A percentile compares a stretch with the other conserved stretches of the same genome.
phyloP scores from a whole-genome alignment of 2,888 invertebrate species.

The Clunio marinus region DNA sequence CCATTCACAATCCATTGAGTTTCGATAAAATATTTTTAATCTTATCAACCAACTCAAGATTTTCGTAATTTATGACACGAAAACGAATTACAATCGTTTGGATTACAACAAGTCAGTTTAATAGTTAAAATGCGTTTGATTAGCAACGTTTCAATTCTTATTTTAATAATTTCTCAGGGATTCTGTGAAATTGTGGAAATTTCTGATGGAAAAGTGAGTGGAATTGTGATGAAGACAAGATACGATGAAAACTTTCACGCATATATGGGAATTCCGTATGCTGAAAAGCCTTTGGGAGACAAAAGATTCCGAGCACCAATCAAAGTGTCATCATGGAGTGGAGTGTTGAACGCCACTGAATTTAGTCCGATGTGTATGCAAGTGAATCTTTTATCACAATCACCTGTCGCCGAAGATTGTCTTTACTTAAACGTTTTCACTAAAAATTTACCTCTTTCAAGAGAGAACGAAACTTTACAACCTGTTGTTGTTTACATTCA shows the following conservation, averaged over 20 bases:
- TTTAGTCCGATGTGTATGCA: neutral
- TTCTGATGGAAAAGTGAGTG: neutral
- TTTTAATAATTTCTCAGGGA: neutral
- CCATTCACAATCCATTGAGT: too few species aligned
- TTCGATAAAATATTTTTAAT: too few species aligned
- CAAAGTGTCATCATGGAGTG: neutral
- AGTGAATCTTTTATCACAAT: neutral
- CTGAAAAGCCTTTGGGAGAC: neutral
- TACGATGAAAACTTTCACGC: neutral
- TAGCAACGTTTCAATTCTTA: neutral
- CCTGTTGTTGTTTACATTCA: conserved; percentile 62
- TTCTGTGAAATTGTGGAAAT: neutral
- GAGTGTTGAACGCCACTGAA: neutral
- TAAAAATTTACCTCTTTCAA: conserved; percentile 45
- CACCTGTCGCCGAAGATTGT: conserved; percentile 56
- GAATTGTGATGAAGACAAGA: neutral
- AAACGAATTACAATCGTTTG: too few species aligned
- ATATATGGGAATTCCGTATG: neutral
- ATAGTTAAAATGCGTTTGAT: neutral
- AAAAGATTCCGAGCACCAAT: neutral
- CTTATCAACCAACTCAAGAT: too few species aligned
- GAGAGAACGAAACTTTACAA: conserved; percentile 43
- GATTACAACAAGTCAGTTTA: too few species aligned
- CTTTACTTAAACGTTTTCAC: conserved; percentile 59
- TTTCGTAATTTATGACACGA: too few species aligned